Evolutionary conservation across 2,797 vertebrate species (phyloP), one percentile per base, ranked within the genome.

Genomic region (Myotis findleyi): DNA sequence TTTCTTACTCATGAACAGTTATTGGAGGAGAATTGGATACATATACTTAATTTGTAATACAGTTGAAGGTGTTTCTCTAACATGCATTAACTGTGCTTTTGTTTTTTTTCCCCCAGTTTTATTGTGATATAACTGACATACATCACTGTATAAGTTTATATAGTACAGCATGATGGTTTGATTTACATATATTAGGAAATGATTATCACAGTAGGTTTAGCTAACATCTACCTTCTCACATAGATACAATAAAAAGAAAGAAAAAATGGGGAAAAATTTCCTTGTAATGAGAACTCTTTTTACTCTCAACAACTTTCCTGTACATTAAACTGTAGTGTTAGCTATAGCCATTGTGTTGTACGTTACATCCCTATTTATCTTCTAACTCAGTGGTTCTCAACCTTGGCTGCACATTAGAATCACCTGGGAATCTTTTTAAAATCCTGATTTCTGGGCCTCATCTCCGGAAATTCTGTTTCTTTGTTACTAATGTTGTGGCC

Each of bases 1-100:
- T 89, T 95, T 91, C 59, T 9, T 93, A 89, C 49, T 96, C 69
- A 85, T 88, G 4, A 88, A 71, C 44, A 89, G 27, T 95, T 94
- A 73, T 36, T 87, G 55, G 38, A 96, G 49, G 25, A 73, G 88
- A 91, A 95, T 80, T 89, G 25, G 53, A 38, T 94, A 94, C 53
- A 82, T 87, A 80, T 76, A 64, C 10, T 87, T 95, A 80, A 89
- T 84, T 95, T 30, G 0, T 88, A 82, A 55, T 14, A 68, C 30
- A 79, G 18, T 80, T 95, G 9, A 91, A 83, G 33, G 13, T 69
- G 20, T 80, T 91, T 94, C 47, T 95, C 18, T 93, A 51, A 51
- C 82, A 47, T 82, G 11, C 25, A 62, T 86, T 66, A 72, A 79
- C 25, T 66, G 5, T 88, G 73, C 30, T 82, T 82, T 64, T n/a